Conservation (phyloP, 2,797 vertebrate species). For the Cichlasoma orientale region DNA sequence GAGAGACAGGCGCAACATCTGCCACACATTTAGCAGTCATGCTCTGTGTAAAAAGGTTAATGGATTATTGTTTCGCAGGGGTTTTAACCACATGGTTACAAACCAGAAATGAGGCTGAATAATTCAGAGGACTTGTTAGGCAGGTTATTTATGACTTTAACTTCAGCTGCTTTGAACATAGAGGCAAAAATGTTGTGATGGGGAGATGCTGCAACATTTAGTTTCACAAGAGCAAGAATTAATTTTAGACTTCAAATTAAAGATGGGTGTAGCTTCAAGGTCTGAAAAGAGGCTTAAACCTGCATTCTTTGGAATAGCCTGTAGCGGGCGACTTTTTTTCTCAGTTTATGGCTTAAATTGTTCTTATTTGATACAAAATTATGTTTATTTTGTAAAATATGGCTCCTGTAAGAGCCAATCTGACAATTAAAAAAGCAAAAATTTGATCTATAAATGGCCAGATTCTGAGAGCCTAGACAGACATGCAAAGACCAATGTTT, state of each 20-base stretch:
- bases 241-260: no score
- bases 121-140: neutral
- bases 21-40: slow-evolving; percentile 11
- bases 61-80: slow-evolving; percentile 19
- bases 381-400: neutral
- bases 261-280: neutral
- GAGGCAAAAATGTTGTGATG: neutral
- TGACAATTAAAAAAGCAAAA: no score
- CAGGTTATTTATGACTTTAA: neutral
- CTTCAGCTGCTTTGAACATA: neutral
- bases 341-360: no score
- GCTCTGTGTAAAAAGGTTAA: slow-evolving; percentile 14
- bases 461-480: neutral
- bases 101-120: neutral
- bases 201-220: neutral
- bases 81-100: slow-evolving; percentile 7
- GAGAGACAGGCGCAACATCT: neutral
- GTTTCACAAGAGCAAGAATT: neutral
- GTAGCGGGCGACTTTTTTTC: no score
- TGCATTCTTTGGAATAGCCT: neutral
- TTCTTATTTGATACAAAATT: neutral
- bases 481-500: neutral
- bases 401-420: neutral
- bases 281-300: neutral
- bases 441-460: neutral